Evolutionary conservation across 2,888 invertebrate species (phyloP), one percentile per base, ranked within the genome.

Genomic region (Heliconius hortense): DNA sequence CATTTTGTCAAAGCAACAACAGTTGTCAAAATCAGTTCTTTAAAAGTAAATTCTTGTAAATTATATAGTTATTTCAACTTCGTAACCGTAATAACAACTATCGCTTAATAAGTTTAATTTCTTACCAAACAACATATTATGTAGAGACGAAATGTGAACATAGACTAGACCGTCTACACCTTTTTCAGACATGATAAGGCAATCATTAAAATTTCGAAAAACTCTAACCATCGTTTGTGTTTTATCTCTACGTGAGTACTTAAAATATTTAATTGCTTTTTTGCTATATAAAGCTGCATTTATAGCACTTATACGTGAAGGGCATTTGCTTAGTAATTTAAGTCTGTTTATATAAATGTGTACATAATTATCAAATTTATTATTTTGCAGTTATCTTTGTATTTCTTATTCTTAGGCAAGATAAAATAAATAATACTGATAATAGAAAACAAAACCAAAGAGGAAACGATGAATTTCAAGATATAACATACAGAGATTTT

Each of bases 131-230:
- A 15, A n/a, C 1, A 31, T 31, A 69, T 56, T 69, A 56, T 56
- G 31, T 56, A 53, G 31, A 81, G 78, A 82, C 85, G 88, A 85
- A 89, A 92, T 91, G 91, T 89, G 83, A 89, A 84, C 86, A 81
- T 82, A 81, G 83, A 77, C 79, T 82, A 81, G 83, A 77, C 79
- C 82, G 77, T 78, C 73, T 39, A 77, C 76, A 82, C 78, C 81
- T 84, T 79, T 83, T 84, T 83, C 87, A 89, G 93, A 89, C 84
- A 93, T 93, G 93, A 90, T 91, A 91, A 92, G 89, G 82, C 91
- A 90, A 86, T 87, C 85, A 79, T 82, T 90, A 81, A 93, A 91
- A 87, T 90, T 89, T 81, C 90, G 92, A 84, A 93, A 92, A 85
- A 90, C 90, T 85, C 80, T 92, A 80, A 87, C 88, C 81, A 85